Conservation (phyloP, 2,888 invertebrate genomes). For the Cerastoderma edule region DNA sequence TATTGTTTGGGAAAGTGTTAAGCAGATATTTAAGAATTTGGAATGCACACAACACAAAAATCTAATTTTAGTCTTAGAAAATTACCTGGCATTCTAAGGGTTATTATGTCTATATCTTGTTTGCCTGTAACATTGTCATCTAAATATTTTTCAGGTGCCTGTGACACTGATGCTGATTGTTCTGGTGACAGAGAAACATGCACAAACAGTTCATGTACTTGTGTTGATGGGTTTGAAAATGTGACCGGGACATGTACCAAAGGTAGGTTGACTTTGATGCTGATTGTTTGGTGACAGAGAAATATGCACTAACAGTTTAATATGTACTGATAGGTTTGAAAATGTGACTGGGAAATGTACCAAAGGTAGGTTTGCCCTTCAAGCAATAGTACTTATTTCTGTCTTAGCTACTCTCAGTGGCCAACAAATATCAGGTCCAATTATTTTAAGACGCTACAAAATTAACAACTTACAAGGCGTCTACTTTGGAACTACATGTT, state of each 20-base stretch:
- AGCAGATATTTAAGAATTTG: too few species aligned
- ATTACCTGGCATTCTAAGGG: too few species aligned
- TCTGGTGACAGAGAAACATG: background rate
- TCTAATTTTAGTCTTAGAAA: too few species aligned
- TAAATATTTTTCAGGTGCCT: conserved; percentile 1
- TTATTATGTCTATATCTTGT: too few species aligned
- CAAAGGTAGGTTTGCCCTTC: background rate
- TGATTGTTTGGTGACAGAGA: too few species aligned
- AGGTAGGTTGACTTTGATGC: too few species aligned
- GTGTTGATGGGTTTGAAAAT: background rate
- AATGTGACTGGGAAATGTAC: background rate
- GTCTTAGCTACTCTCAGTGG: background rate
- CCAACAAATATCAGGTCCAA: background rate
- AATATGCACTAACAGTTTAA: background rate
- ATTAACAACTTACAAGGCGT: too few species aligned
- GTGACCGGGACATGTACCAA: background rate
- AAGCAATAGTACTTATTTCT: background rate
- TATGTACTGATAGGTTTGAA: background rate
- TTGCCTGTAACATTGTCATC: too few species aligned
- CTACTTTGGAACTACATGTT: too few species aligned
- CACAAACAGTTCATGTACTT: background rate
- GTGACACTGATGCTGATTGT: conserved; percentile 1
- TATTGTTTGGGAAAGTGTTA: too few species aligned
- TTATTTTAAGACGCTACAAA: too few species aligned
- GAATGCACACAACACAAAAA: too few species aligned